phyloP scores from a whole-genome alignment of 2,113 vertebrate genomes.

The Alouatta palliata region DNA sequence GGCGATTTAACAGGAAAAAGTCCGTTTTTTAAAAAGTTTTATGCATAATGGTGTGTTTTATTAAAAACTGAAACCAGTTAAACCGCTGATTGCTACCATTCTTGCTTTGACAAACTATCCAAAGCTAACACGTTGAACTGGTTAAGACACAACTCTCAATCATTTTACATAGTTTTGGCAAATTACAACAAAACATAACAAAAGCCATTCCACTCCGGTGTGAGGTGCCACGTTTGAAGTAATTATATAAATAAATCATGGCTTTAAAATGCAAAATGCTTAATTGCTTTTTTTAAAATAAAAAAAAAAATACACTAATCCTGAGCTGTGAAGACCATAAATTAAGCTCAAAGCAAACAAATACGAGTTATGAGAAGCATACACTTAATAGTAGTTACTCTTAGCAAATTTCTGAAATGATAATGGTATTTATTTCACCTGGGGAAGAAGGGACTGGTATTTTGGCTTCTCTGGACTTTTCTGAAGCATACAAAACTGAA shows the following conservation, averaged over 20 bases:
- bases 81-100: background rate
- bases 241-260: slow-evolving; percentile 9
- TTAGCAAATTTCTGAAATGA: background rate
- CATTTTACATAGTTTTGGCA: background rate
- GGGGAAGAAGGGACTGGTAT: background rate
- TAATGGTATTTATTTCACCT: background rate
- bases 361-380: background rate
- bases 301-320: background rate
- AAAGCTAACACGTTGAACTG: background rate
- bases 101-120: slow-evolving; percentile 15
- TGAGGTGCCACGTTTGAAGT: background rate
- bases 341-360: slow-evolving; percentile 18
- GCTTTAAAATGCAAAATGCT: slow-evolving; percentile 38
- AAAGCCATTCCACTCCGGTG: background rate
- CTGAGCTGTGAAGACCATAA: background rate
- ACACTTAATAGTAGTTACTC: background rate
- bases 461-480: background rate
- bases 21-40: background rate
- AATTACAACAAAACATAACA: background rate
- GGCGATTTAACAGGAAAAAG: background rate
- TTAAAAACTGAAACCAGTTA: background rate
- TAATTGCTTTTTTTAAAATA: background rate
- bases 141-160: background rate
- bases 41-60: background rate
- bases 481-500: background rate